Percentiles rank a stretch among this genome's conserved stretches.
These are phyloP conservation scores for Darevskia mixta DNA, from an alignment of 2,797 vertebrate genomes.

Conservation along the genomic window DNA sequence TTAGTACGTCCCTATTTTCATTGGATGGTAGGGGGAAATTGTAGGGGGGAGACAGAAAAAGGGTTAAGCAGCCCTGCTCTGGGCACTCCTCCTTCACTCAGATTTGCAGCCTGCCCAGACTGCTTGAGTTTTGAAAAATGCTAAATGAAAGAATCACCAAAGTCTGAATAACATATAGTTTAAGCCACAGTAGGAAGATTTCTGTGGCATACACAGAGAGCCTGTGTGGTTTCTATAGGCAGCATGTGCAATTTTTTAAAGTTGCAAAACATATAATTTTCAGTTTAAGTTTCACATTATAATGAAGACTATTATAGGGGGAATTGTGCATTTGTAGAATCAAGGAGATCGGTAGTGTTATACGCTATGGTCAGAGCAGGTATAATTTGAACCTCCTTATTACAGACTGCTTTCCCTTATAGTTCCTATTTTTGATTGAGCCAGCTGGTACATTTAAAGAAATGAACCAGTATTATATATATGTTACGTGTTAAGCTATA, in stretches of 20 bases:
- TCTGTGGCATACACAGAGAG: background rate
- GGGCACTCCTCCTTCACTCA: too few relatives aligned
- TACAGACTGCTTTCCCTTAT: background rate
- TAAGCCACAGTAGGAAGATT: background rate
- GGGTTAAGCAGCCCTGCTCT: background rate
- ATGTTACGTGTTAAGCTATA: constrained; percentile 19
- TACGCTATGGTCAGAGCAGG: accelerated
- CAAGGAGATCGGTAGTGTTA: constrained; percentile 13
- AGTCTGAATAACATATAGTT: background rate
- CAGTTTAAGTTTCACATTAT: constrained; percentile 17
- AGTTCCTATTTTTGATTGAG: constrained; percentile 4
- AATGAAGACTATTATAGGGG: constrained; percentile 21
- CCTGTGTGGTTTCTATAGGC: background rate
- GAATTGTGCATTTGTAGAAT: background rate
- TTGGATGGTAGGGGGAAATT: background rate
- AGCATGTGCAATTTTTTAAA: background rate
- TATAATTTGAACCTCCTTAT: constrained; percentile 38
- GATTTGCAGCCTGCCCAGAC: background rate
- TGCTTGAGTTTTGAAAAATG: background rate
- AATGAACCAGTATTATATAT: constrained; percentile 25
- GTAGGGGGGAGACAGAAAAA: background rate
- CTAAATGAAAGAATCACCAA: background rate
- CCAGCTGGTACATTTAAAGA: constrained; percentile 36
- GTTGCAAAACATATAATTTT: background rate
- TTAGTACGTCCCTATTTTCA: too few relatives aligned